A percentile compares a stretch with the other conserved stretches of the same genome.
These are phyloP conservation scores for Tortricodes alternella DNA, from an alignment of 2,888 invertebrate species.

Conservation along the genomic window DNA sequence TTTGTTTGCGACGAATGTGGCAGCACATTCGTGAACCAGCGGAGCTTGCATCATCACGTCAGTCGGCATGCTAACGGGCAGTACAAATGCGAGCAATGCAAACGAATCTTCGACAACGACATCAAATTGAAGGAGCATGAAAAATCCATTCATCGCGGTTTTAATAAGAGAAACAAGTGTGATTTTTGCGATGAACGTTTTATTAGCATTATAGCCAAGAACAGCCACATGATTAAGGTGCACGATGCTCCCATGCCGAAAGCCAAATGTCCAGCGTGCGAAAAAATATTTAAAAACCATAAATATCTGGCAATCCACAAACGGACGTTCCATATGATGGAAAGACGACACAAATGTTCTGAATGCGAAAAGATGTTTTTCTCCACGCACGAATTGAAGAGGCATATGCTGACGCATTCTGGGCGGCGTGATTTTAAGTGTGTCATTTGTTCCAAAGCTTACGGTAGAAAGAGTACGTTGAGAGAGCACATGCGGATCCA, in stretches of 20 bases:
- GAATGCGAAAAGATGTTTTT: conserved; percentile 53
- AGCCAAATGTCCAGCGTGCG: conserved; percentile 36
- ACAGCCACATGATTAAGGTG: conserved; percentile 39
- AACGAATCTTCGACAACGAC: conserved; percentile 68
- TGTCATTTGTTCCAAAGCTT: conserved; percentile 45
- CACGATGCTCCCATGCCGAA: conserved; percentile 30
- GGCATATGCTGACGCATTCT: conserved; percentile 57
- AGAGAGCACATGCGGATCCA: conserved; percentile 34
- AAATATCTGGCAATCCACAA: conserved; percentile 52
- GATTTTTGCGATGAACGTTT: conserved; percentile 46
- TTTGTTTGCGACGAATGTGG: conserved; percentile 53
- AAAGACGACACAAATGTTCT: conserved; percentile 32
- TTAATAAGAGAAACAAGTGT: conserved; percentile 52
- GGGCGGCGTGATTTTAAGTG: conserved; percentile 53
- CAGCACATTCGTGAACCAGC: conserved; percentile 49
- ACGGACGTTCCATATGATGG: conserved; percentile 33
- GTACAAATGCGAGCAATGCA: conserved; percentile 61
- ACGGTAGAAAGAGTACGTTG: conserved; percentile 37
- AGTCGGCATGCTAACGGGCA: conserved; percentile 54
- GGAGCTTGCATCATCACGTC: conserved; percentile 48
- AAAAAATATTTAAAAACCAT: conserved; percentile 50
- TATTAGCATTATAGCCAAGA: conserved; percentile 43
- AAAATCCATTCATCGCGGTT: conserved; percentile 55
- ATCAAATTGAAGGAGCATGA: conserved; percentile 67
- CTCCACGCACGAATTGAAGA: conserved; percentile 51